Conservation (phyloP, 2,888 invertebrate genomes). For the Gari tellinella region DNA sequence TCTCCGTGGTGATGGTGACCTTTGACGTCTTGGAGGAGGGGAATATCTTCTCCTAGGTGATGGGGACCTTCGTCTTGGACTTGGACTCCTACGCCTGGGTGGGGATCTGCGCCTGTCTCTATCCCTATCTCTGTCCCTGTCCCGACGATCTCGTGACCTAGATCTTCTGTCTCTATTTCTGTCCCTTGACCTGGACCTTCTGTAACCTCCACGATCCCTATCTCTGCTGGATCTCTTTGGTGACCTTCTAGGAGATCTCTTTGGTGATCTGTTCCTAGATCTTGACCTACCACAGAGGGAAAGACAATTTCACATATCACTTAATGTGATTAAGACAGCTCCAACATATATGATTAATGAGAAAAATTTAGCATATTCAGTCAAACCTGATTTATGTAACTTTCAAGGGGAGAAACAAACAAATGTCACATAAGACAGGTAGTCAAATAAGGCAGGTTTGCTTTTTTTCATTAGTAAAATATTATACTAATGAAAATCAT, state of each 20-base stretch:
- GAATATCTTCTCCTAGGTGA: slow-evolving; percentile 44
- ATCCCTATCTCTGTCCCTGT: slow-evolving; percentile 28
- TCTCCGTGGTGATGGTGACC: slow-evolving; percentile 48
- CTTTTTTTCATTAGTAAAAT: too few species aligned
- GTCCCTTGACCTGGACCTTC: slow-evolving; percentile 54
- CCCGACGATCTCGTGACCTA: slow-evolving; percentile 7
- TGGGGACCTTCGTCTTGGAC: slow-evolving; percentile 51
- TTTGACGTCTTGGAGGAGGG: slow-evolving; percentile 39
- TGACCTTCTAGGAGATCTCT: slow-evolving; percentile 57
- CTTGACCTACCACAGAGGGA: not conserved
- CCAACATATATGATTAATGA: too few species aligned
- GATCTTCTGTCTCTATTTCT: slow-evolving; percentile 37
- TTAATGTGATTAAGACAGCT: too few species aligned
- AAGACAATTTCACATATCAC: too few species aligned
- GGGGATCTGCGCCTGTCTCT: slow-evolving; percentile 50
- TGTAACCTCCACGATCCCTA: slow-evolving; percentile 28
- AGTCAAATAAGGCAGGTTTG: too few species aligned
- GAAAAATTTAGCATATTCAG: too few species aligned
- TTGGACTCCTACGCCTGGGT: slow-evolving; percentile 54
- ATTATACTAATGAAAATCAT: too few species aligned
- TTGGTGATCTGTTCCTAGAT: slow-evolving; percentile 69
- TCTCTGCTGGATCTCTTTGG: slow-evolving; percentile 19
- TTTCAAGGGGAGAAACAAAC: too few species aligned
- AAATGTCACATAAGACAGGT: too few species aligned
- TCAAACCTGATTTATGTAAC: too few species aligned